Conservation (phyloP, 2,888 invertebrate genomes). For the Eumacrocentrus americanus region DNA sequence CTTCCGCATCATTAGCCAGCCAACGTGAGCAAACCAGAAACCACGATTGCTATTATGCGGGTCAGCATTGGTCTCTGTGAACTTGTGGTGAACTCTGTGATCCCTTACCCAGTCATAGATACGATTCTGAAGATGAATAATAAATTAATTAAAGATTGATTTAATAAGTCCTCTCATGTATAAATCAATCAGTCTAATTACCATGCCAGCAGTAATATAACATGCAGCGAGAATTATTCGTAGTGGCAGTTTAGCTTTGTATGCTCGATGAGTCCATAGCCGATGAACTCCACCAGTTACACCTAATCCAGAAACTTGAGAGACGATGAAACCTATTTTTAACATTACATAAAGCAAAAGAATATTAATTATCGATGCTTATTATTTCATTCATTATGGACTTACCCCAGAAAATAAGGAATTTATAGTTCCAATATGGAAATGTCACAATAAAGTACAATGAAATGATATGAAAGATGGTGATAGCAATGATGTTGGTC, state of each 20-base stretch:
- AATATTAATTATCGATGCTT: too few species aligned
- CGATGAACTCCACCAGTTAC: conserved; percentile 37
- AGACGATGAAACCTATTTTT: too few species aligned
- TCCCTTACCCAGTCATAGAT: conserved; percentile 77
- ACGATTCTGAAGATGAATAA: conserved; percentile 63
- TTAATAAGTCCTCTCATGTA: too few species aligned
- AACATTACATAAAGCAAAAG: too few species aligned
- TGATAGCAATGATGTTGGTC: too few species aligned
- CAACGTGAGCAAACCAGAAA: conserved; percentile 91
- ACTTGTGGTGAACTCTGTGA: conserved; percentile 78
- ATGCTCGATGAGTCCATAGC: conserved; percentile 34
- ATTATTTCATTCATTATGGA: too few species aligned
- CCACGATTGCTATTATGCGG: conserved; percentile 83
- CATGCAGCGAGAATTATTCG: conserved; percentile 26
- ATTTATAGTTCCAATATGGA: too few species aligned
- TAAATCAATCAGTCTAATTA: too few species aligned
- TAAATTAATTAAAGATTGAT: background rate
- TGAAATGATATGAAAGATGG: too few species aligned
- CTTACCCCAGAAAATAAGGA: too few species aligned
- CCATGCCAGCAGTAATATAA: conserved; percentile 33
- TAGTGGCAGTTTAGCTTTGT: conserved; percentile 33
- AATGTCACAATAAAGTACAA: too few species aligned
- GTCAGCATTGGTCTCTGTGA: conserved; percentile 78
- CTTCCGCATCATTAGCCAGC: conserved; percentile 90
- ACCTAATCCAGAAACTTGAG: too few species aligned